Conservation (phyloP, 2,113 vertebrate genomes). For the Plecotus auritus region DNA sequence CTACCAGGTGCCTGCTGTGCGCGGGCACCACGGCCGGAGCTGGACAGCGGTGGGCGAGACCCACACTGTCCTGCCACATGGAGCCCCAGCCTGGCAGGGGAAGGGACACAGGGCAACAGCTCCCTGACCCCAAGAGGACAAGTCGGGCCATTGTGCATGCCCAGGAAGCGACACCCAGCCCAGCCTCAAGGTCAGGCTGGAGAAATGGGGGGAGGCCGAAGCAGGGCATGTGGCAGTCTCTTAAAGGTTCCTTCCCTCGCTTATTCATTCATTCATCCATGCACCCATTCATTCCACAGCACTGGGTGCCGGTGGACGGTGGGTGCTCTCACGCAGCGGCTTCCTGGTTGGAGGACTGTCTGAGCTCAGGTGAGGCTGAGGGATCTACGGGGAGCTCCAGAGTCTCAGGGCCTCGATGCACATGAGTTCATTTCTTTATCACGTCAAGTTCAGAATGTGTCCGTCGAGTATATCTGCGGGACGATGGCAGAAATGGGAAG, state of each 20-base stretch:
- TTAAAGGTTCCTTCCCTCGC: not conserved
- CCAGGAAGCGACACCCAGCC: not conserved
- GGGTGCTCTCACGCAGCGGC: not conserved
- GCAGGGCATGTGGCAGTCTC: not conserved
- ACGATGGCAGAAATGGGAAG: not conserved
- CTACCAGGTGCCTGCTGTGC: not conserved
- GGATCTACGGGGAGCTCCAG: not conserved
- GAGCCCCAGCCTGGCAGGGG: fast-evolving
- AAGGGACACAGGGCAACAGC: not conserved
- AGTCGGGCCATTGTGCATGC: not conserved
- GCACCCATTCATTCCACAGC: not conserved
- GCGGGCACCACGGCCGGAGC: fast-evolving
- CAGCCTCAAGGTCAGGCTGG: too few species aligned
- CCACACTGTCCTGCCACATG: not conserved
- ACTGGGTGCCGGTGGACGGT: too few species aligned
- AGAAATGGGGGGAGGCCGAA: not conserved
- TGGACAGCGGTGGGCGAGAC: fast-evolving
- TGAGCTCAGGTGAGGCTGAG: not conserved
- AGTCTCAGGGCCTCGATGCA: not conserved
- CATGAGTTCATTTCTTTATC: not conserved
- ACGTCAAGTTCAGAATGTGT: not conserved
- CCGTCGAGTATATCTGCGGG: not conserved
- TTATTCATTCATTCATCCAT: not conserved
- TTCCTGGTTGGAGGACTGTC: not conserved
- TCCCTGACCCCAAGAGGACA: not conserved